phyloP scores from a whole-genome alignment of 2,888 invertebrate species.

The Drosophila macrothrix region DNA sequence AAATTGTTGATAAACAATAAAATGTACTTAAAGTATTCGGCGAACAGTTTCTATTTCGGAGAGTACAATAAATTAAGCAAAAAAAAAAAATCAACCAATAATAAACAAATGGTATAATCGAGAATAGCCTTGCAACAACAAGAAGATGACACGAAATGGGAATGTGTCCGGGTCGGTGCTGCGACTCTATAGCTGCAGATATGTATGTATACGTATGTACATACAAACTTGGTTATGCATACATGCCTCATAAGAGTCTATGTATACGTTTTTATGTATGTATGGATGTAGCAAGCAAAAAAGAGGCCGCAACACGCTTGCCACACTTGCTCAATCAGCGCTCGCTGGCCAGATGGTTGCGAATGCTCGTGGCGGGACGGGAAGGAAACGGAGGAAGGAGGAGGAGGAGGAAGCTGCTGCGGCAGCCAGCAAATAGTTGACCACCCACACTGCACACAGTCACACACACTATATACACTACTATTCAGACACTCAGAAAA shows the following conservation, averaged over 20 bases:
- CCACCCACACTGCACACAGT: slow-evolving; percentile 35
- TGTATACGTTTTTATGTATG: slow-evolving; percentile 3
- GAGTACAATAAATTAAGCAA: slow-evolving; percentile 21
- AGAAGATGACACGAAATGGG: slow-evolving; percentile 28
- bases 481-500: background rate
- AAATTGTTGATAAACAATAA: slow-evolving; percentile 61
- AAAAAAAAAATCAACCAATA: slow-evolving; percentile 9
- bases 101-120: slow-evolving; percentile 9
- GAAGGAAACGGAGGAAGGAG: background rate
- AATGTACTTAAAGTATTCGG: slow-evolving; percentile 41
- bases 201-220: background rate
- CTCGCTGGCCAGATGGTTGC: slow-evolving; percentile 39
- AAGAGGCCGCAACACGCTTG: slow-evolving; percentile 36
- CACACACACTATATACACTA: background rate
- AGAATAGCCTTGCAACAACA: slow-evolving; percentile 31
- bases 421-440: slow-evolving; percentile 5
- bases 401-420: background rate
- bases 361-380: background rate
- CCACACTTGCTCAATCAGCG: slow-evolving; percentile 52
- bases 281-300: slow-evolving; percentile 25
- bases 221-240: background rate
- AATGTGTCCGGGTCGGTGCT: slow-evolving; percentile 17
- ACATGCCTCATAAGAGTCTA: slow-evolving; percentile 7
- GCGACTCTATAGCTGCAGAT: background rate
- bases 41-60: slow-evolving; percentile 20